These are phyloP conservation scores for Geopemphigus sp. DNA, from an alignment of 1,140 invertebrate genomes.

Conservation along the genomic window DNA sequence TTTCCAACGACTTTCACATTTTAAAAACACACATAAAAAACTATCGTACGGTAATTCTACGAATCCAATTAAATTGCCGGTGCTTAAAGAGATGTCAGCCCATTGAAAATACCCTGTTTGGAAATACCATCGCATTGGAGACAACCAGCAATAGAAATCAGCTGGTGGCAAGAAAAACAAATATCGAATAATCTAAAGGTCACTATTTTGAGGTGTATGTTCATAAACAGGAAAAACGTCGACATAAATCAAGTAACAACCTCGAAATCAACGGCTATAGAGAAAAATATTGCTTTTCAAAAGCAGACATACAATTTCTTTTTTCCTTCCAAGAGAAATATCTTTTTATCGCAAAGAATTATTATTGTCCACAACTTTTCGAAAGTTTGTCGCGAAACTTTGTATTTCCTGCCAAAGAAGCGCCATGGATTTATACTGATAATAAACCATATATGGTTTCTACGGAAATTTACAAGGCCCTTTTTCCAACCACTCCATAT, in stretches of 20 bases:
- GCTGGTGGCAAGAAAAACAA: neutral
- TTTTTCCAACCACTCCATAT: slow-evolving; percentile 1
- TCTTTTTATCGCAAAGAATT: slow-evolving; percentile 12
- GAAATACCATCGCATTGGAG: neutral
- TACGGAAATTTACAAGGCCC: neutral
- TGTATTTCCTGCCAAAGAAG: neutral
- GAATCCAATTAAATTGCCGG: neutral
- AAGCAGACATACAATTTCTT: slow-evolving; percentile 4
- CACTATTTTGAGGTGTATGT: neutral
- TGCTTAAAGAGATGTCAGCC: neutral
- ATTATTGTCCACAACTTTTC: slow-evolving; percentile 27
- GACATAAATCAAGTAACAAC: slow-evolving; percentile 22
- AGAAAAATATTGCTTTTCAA: slow-evolving; percentile 24
- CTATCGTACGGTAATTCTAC: neutral
- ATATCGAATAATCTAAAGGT: slow-evolving; percentile 17
- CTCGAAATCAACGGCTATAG: slow-evolving; percentile 27
- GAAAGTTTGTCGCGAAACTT: slow-evolving; percentile 16
- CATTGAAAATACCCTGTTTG: neutral
- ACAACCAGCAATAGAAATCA: neutral
- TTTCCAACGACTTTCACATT: too few species aligned
- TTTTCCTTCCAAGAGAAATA: neutral
- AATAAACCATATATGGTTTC: slow-evolving; percentile 2
- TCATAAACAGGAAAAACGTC: neutral
- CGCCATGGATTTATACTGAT: neutral
- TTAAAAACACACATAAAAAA: too few species aligned